Base-by-base conservation (phyloP, 92 coral and sea anemone species). In the Paragorgia papillata region DNA sequence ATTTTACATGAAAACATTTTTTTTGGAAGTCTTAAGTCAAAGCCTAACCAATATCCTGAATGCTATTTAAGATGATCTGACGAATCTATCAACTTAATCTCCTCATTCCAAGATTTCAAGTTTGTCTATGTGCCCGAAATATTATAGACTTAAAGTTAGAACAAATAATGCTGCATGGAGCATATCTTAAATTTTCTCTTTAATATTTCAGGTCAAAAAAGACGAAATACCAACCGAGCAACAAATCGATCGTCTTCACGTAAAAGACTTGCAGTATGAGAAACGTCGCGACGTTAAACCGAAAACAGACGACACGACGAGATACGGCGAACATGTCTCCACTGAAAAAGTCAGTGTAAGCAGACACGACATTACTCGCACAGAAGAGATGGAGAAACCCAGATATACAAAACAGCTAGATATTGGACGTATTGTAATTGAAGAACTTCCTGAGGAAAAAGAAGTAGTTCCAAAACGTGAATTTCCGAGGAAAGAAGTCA, bases 371-470 rank as follows among this genome's bases (percentile, higher is more conserved):
- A 56, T 56, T 56, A 28, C 33, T 56, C 33, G 15, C 62, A 56
- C 5, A 14, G 33, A 22, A 9, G 13, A 56, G 28, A 28, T 17
- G 3, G 62, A 56, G 3, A 56, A 56, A 28, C 62, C 62, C 1
- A 56, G 31, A 22, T 22, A 56, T 22, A 9, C 62, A 17, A 56
- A 22, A 31, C 30, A 56, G 18, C 33, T 3, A 56, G 31, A 56
- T 56, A 28, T 56, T 56, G 62, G 62, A 56, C 62, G 62, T 3
- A 22, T 56, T 56, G 62, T 22, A 17, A 56, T 56, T 1, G 33
- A 56, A 56, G 78, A 71, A 71, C 17, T 71, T 29, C 78, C 62
- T 3, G 33, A 56, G 10, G 31, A 56, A 22, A 56, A 15, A 10
- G 62, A 56, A 56, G 62, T 13, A 56, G 20, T 55, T 33, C 50